Evolutionary conservation across 30 jellyfish, hydroid and myxozoan genomes (phyloP), one percentile per base, ranked within the genome.

Genomic region (Aurelia aurita): DNA sequence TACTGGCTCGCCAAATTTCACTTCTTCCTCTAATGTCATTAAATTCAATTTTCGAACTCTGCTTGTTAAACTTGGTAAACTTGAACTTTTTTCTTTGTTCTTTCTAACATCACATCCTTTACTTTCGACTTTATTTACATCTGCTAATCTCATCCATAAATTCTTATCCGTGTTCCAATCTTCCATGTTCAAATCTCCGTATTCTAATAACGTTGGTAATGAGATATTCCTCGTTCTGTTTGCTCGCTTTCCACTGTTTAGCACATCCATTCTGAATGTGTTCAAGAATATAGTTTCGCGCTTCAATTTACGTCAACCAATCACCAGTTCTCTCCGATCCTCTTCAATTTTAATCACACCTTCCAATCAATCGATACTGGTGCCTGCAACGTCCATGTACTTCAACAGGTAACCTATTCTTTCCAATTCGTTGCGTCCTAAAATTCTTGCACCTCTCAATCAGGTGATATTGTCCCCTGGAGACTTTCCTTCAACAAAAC

Each of bases 191-290:
- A 60, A 10, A 27, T 64, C 83, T 18, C 90, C 75, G 55, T 65
- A 51, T 66, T 80, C 90, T 12, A 80, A 51, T 72, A 80, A 34
- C 5, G 90, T 80, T 34, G 90, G 90, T 34, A 80, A 31, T 19
- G 80, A 80, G 20, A 80, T 23, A 47, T 80, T 44, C 47, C 69
- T 80, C 49, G 53, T 34, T 14, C 72, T 22, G 20, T 20, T 32
- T 25, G 67, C 64, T 12, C 65, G 58, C 68, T 58, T 47, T 39
- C 47, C 34, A 13, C 58, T 25, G 21, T 65, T 67, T 28, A 55
- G 2, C 28, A 55, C 25, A 55, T 55, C 67, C 67, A 55, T 55
- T 55, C 13, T 13, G 6, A 0, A 55, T 16, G 25, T 39, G 1
- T 39, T 39, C 15, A 39, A 6, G 0, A 3, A 1, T 0, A 39